Evolutionary conservation across 2,113 vertebrate species (phyloP).

Genomic region (Nycticorax nycticorax): DNA sequence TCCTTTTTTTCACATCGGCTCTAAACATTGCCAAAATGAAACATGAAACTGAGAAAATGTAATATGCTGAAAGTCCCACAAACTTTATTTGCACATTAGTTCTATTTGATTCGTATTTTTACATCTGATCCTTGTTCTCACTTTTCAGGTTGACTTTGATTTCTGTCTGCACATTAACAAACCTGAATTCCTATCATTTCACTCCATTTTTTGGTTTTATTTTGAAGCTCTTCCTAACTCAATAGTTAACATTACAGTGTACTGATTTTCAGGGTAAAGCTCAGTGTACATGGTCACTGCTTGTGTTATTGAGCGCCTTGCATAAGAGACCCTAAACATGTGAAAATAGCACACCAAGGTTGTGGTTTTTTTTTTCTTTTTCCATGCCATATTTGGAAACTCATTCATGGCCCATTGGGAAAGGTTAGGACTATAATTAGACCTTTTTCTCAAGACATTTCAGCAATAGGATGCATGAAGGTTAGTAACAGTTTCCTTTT

Average conservation of each 20-base stretch:
- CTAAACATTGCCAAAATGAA: not conserved
- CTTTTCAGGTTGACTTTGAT: not conserved
- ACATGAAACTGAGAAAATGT: not conserved
- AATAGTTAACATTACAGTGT: not conserved
- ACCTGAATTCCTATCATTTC: not conserved
- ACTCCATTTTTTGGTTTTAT: not conserved
- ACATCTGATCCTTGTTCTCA: not conserved
- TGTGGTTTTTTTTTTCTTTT: constrained; percentile 14
- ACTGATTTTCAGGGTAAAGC: not conserved
- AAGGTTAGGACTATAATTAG: constrained; percentile 80
- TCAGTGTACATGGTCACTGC: not conserved
- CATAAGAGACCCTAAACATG: not conserved
- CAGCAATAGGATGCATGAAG: constrained; percentile 72
- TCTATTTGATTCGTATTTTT: not conserved
- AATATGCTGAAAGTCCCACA: not conserved
- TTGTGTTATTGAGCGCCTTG: not conserved
- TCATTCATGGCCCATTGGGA: constrained; percentile 75
- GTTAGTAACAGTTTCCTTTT: constrained; percentile 76
- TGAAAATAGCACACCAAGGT: constrained; percentile 21
- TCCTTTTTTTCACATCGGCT: not conserved
- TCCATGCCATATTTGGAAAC: constrained; percentile 61
- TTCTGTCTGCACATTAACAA: not conserved
- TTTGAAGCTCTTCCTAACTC: not conserved
- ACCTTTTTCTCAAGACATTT: constrained; percentile 73
- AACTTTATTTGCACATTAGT: not conserved